Conservation (phyloP, 2,113 vertebrate species). For the Tautogolabrus adspersus region DNA sequence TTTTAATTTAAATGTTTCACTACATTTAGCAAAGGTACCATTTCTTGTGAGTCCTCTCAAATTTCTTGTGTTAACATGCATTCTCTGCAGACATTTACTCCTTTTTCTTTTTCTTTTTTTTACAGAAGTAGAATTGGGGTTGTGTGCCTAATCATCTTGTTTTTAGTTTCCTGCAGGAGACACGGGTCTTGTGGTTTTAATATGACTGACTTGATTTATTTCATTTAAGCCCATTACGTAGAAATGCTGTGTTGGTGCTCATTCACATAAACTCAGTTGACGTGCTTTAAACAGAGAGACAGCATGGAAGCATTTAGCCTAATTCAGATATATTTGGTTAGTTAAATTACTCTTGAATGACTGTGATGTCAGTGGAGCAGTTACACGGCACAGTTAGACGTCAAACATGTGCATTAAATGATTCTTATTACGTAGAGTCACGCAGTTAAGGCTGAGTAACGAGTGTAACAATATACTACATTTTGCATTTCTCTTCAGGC, state of each 20-base stretch:
- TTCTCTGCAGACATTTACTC: not conserved
- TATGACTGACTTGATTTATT: conserved; percentile 52
- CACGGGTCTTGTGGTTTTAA: conserved; percentile 43
- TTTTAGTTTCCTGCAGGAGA: conserved; percentile 26
- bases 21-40: too few species aligned
- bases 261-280: conserved; percentile 31
- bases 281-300: conserved; percentile 35
- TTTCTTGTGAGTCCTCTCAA: too few species aligned
- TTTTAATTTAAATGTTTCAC: not conserved
- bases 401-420: conserved; percentile 49
- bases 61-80: not conserved
- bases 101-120: too few species aligned
- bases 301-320: conserved; percentile 56
- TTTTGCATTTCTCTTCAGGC: not conserved
- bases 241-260: conserved; percentile 28
- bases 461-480: not conserved
- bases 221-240: conserved; percentile 45
- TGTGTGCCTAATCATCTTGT: conserved; percentile 18
- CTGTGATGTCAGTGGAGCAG: conserved; percentile 32
- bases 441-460: not conserved
- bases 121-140: not conserved
- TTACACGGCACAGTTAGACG: conserved; percentile 25
- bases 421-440: not conserved
- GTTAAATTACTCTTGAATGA: conserved; percentile 50
- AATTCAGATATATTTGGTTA: conserved; percentile 56